A percentile compares a stretch with the other conserved stretches of the same genome.
Conservation (phyloP, 2,113 vertebrate genomes). For the Xenus cinereus region DNA sequence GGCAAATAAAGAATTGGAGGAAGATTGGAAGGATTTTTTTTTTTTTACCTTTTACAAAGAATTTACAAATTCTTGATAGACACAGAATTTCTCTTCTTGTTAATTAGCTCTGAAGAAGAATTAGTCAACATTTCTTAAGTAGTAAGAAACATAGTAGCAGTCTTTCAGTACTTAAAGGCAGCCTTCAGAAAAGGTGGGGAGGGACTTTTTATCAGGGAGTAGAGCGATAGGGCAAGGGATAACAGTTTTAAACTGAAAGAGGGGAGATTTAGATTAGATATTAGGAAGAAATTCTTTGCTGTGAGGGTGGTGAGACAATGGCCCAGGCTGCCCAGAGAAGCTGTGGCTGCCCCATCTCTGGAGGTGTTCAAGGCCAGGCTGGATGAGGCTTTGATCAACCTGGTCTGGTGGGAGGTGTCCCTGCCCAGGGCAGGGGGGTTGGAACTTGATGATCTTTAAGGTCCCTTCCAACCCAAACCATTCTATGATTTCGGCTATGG, state of each 20-base stretch:
- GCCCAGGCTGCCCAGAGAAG: neutral
- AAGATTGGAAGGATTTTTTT: neutral
- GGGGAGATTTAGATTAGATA: neutral
- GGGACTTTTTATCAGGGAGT: neutral
- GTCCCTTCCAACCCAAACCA: neutral
- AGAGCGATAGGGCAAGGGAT: neutral
- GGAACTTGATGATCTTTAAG: neutral
- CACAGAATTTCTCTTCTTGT: neutral
- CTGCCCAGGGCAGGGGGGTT: neutral
- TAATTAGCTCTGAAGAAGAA: neutral
- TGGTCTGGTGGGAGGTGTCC: neutral
- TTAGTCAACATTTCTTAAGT: neutral
- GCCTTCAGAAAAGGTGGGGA: neutral
- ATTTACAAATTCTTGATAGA: neutral
- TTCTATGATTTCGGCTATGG: neutral
- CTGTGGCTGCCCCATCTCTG: neutral
- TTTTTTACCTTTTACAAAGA: neutral
- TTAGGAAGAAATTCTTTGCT: neutral
- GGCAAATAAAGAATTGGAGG: neutral
- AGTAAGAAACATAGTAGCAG: neutral
- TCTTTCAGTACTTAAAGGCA: neutral
- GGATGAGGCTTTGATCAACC: neutral
- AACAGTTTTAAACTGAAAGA: neutral
- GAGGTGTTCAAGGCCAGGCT: neutral
- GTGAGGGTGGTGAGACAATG: neutral